phyloP scores from a whole-genome alignment of 2,888 invertebrate species.

The Lithophane leautieri region DNA sequence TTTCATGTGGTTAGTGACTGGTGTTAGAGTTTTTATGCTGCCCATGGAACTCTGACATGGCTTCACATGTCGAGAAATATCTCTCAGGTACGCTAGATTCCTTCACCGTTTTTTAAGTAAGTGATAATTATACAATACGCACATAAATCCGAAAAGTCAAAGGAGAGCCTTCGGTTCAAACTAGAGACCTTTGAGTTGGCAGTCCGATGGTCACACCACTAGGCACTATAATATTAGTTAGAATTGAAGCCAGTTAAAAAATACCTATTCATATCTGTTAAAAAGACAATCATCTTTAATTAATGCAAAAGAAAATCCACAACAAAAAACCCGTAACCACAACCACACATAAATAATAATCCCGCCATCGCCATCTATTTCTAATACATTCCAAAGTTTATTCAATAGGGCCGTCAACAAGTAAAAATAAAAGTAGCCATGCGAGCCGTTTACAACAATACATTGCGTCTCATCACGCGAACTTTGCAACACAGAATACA shows the following conservation, averaged over 20 bases:
- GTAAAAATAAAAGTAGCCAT: conserved; percentile 56
- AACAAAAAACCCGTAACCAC: conserved; percentile 6
- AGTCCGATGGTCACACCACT: no score
- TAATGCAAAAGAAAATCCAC: neutral
- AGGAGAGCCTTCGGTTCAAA: no score
- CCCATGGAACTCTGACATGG: no score
- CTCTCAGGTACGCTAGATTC: no score
- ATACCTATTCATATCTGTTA: neutral
- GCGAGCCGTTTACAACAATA: conserved; percentile 67
- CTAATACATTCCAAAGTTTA: conserved; percentile 62
- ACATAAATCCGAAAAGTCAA: no score
- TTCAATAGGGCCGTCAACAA: conserved; percentile 53
- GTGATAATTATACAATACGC: no score
- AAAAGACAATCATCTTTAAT: no score
- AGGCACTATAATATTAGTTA: neutral
- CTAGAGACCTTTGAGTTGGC: no score
- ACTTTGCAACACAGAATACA: conserved; percentile 67
- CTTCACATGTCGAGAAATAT: no score
- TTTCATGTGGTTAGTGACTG: no score
- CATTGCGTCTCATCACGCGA: conserved; percentile 67
- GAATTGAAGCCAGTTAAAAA: neutral
- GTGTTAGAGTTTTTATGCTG: no score
- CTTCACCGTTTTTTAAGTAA: no score
- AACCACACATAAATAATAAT: conserved; percentile 29
- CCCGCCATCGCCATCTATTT: conserved; percentile 41